Percentiles rank a stretch among this genome's conserved stretches.
Evolutionary conservation across 2,888 invertebrate genomes (phyloP).

Genomic region (Drepanosiphum platanoidis): DNA sequence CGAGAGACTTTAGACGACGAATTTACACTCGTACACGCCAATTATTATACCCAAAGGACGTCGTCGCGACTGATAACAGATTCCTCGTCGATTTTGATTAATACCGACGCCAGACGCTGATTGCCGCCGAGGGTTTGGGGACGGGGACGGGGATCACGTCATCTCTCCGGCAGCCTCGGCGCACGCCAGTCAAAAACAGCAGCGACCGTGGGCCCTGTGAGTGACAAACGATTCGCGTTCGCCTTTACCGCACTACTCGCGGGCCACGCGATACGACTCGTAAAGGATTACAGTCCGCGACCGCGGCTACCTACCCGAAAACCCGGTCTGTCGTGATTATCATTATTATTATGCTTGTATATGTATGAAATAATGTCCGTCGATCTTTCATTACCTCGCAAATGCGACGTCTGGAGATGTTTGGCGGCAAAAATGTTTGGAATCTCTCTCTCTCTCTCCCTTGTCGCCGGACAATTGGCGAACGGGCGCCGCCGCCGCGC

Average conservation of each 20-base stretch:
- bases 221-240: conserved; percentile 30
- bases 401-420: not conserved
- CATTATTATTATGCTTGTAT: not conserved
- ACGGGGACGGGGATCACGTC: not conserved
- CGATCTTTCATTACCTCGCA: not conserved
- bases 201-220: not conserved
- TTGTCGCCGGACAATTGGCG: not conserved
- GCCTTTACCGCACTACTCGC: not conserved
- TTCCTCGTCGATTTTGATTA: conserved; percentile 3
- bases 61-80: not conserved
- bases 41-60: not conserved
- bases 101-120: not conserved
- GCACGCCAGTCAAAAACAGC: conserved; percentile 17
- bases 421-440: not conserved
- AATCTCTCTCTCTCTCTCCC: not conserved
- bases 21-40: not conserved
- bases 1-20: not conserved
- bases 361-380: not conserved
- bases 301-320: not conserved
- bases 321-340: not conserved
- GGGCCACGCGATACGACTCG: not conserved
- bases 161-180: not conserved
- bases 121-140: not conserved
- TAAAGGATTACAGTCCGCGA: not conserved
- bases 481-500: not conserved